Base-by-base conservation (phyloP, 1,140 invertebrate genomes). In the Ceratosolen fusciceps region DNA sequence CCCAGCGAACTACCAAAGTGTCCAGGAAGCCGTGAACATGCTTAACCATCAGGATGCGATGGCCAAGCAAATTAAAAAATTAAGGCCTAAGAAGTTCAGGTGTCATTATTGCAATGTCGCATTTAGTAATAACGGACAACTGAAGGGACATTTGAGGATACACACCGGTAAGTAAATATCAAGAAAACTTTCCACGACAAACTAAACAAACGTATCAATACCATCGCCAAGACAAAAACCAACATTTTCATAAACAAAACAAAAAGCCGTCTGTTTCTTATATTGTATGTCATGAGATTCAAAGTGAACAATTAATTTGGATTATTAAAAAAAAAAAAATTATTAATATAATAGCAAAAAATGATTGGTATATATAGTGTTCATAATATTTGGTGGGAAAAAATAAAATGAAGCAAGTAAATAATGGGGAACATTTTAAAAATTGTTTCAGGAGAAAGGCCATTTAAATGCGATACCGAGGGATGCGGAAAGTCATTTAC, bases 61-160 rank as follows among this genome's bases (percentile, higher is more conserved):
- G 0, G 87, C 84, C 0, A 89, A 87, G 3, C 86, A 88, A 26
- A 82, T 87, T 0, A 92, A 94, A 78, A 96, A 97, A 84, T 92
- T 96, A 82, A 90, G 96, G 8, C 96, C 96, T 0, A 98, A 98
- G 87, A 96, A 96, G 83, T 98, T 96, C 86, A 94, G 93, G 80
- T 98, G 96, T 87, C 95, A 95, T 0, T 94, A 96, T 84, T 98
- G 96, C 86, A 92, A 96, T 77, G 95, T 97, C 0, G 95, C 95
- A 0, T 98, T 98, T 86, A 97, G 96, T 47, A 98, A 98, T 87
- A 97, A 97, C 87, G 96, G 97, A 0, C 97, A 98, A 85, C 91
- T 98, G 0, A 96, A 96, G 87, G 96, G 96, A 76, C 97, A 98
- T 85, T 93, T 97, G 21, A 91, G 97, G 29, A 98, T 98, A 62